phyloP scores from a whole-genome alignment of 2,113 vertebrate species.

The Odontophorus gujanensis region DNA sequence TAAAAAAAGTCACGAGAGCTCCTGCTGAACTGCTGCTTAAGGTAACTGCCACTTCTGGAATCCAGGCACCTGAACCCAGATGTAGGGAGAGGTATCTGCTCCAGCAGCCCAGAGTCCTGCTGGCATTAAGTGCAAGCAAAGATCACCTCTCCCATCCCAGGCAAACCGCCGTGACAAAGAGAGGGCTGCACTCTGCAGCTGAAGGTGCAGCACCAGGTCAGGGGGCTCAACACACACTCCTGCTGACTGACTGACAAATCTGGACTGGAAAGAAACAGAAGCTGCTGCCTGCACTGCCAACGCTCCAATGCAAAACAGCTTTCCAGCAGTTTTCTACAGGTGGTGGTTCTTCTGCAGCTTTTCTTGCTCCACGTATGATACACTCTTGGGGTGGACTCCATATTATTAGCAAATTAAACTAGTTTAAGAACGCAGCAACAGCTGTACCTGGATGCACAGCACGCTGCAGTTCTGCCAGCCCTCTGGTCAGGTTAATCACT shows the following conservation, averaged over 20 bases:
- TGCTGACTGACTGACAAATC: not conserved
- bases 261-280: not conserved
- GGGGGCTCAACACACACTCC: not conserved
- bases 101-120: not conserved
- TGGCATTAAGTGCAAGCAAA: not conserved
- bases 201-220: not conserved
- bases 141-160: not conserved
- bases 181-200: rapidly evolving
- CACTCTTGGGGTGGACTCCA: not conserved
- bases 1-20: not conserved
- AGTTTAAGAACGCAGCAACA: not conserved
- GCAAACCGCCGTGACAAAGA: not conserved
- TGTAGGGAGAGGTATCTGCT: not conserved
- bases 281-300: not conserved
- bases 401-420: not conserved
- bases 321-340: not conserved
- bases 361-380: not conserved
- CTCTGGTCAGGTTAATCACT: not conserved
- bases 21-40: rapidly evolving
- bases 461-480: not conserved
- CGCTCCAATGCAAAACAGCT: not conserved
- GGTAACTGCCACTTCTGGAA: not conserved
- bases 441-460: not conserved
- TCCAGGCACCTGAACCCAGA: not conserved
- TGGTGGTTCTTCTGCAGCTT: not conserved